Percentiles rank a stretch among this genome's conserved stretches.
Conservation (phyloP, 2,113 vertebrate species). For the Antechinus flavipes region DNA sequence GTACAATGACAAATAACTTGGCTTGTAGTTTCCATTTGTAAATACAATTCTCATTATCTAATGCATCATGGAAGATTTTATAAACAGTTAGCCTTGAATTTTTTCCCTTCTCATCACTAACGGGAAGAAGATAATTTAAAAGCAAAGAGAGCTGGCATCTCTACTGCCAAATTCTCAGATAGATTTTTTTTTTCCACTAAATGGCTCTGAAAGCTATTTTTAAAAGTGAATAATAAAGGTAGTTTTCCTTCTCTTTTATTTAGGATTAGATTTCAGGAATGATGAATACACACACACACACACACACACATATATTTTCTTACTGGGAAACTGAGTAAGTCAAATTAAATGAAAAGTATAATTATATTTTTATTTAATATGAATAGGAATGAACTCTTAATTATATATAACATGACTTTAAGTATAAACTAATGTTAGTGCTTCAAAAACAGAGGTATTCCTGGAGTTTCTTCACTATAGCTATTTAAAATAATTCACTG, state of each 20-base stretch:
- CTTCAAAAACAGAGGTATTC: conserved; percentile 39
- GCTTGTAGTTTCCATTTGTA: conserved; percentile 43
- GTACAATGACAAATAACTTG: background rate
- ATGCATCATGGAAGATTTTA: conserved; percentile 47
- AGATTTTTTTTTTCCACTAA: conserved; percentile 65
- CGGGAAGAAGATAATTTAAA: conserved; percentile 64
- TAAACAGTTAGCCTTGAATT: conserved; percentile 54
- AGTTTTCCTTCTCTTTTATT: conserved; percentile 61
- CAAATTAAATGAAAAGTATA: conserved; percentile 55
- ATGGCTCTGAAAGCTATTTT: conserved; percentile 64
- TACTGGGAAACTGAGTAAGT: conserved; percentile 54
- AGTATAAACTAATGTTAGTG: conserved; percentile 30
- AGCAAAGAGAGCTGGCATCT: conserved; percentile 63
- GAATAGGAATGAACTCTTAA: conserved; percentile 42
- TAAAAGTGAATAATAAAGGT: conserved; percentile 1
- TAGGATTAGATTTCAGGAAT: conserved; percentile 64
- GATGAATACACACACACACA: background rate
- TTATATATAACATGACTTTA: background rate
- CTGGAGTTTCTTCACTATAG: conserved; percentile 33
- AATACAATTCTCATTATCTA: conserved; percentile 58
- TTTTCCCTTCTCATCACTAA: conserved; percentile 41
- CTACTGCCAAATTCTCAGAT: conserved; percentile 70
- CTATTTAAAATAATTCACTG: conserved; percentile 60
- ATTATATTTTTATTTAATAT: conserved; percentile 35
- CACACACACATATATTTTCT: conserved; percentile 48